Evolutionary conservation across 1,140 invertebrate species (phyloP).

Genomic region (Plodia interpunctella): DNA sequence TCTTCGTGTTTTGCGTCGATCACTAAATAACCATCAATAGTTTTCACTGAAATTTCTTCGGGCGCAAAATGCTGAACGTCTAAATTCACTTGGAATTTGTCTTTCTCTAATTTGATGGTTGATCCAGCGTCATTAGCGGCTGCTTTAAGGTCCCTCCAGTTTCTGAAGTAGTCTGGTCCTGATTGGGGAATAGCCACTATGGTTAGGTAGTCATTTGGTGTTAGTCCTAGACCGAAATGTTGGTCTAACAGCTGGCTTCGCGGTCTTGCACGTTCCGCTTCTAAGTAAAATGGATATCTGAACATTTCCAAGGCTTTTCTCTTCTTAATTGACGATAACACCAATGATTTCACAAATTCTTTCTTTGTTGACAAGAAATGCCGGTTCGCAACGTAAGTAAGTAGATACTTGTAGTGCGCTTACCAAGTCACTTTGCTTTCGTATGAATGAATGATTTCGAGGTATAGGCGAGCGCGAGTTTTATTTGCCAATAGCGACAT

Average conservation of each 20-base stretch:
- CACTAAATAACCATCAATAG: conserved; percentile 82
- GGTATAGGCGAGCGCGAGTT: background rate
- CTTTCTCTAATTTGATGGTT: conserved; percentile 45
- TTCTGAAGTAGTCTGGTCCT: conserved; percentile 36
- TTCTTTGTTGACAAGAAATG: too few relatives aligned
- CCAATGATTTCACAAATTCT: too few relatives aligned
- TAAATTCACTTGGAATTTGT: conserved; percentile 81
- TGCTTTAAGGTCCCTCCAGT: conserved; percentile 43
- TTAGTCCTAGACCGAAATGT: conserved; percentile 44
- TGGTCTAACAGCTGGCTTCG: conserved; percentile 37
- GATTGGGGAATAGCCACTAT: conserved; percentile 38
- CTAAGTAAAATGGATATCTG: conserved; percentile 40
- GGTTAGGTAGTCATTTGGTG: conserved; percentile 45
- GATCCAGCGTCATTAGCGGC: conserved; percentile 36
- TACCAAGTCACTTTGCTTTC: conserved; percentile 14
- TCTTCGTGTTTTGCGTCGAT: conserved; percentile 87
- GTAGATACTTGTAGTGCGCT: background rate
- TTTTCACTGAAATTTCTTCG: conserved; percentile 89
- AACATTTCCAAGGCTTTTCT: conserved; percentile 29
- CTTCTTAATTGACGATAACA: too few relatives aligned
- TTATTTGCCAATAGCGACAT: conserved; percentile 23
- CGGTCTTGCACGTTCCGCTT: conserved; percentile 31
- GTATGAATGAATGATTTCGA: conserved; percentile 16
- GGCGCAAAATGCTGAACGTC: conserved; percentile 92
- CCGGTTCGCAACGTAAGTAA: too few relatives aligned